Percentiles rank a stretch among this genome's conserved stretches.
These are phyloP conservation scores for Caranx ignobilis DNA, from an alignment of 2,113 vertebrate species.

Conservation along the genomic window DNA sequence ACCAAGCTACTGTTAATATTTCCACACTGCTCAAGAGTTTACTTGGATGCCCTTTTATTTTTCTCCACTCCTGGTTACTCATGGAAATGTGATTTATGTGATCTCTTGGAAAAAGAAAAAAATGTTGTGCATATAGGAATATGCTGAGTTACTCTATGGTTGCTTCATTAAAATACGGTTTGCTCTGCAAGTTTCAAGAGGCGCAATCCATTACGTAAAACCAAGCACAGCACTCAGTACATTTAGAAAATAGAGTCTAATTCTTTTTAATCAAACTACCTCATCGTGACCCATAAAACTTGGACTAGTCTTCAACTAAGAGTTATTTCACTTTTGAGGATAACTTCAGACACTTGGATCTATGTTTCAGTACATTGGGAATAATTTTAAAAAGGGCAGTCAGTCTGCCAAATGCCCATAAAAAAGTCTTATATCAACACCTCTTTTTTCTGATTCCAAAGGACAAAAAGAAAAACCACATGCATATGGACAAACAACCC, in stretches of 20 bases:
- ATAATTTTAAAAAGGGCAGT: conserved; percentile 33
- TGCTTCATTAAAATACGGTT: conserved; percentile 80
- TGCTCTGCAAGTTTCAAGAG: conserved; percentile 75
- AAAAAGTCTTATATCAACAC: conserved; percentile 30
- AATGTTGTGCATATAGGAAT: conserved; percentile 65
- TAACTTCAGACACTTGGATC: conserved; percentile 49
- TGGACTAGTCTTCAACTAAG: conserved; percentile 35
- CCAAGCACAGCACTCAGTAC: conserved; percentile 59
- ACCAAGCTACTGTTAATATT: conserved; percentile 20
- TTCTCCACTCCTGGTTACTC: conserved; percentile 59
- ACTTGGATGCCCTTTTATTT: conserved; percentile 61
- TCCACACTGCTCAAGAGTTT: conserved; percentile 46
- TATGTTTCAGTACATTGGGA: conserved; percentile 11
- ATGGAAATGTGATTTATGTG: conserved; percentile 77
- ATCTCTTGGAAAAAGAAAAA: conserved; percentile 59
- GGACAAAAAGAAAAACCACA: background rate
- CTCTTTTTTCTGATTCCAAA: background rate
- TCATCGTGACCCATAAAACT: conserved; percentile 63
- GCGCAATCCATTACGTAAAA: conserved; percentile 74
- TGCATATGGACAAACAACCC: conserved; percentile 17
- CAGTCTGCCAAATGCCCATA: conserved; percentile 46
- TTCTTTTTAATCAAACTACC: conserved; percentile 69
- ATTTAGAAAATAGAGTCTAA: conserved; percentile 61
- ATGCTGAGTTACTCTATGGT: conserved; percentile 76
- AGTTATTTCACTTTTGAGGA: conserved; percentile 38